Evolutionary conservation across 1,140 invertebrate species (phyloP), one percentile per base, ranked within the genome.

Genomic region (Drosophila ambigua): DNA sequence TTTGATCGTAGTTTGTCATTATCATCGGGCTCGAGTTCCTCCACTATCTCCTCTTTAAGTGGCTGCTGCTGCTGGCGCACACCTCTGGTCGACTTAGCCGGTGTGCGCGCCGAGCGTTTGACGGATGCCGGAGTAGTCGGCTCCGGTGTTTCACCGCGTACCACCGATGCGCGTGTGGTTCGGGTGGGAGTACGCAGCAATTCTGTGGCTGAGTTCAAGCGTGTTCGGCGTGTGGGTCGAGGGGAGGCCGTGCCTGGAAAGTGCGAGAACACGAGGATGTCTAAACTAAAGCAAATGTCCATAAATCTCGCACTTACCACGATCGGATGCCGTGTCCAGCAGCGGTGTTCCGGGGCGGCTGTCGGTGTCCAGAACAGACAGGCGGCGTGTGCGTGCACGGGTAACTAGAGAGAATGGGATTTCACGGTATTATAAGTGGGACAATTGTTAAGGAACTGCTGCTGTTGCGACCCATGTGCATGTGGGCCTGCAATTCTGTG

Each of bases 291-390:
- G 24, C 8, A 11, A 4, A 44, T 23, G 8, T 24, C 16, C 13
- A 6, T 6, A 1, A 48, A 23, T 31, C 31, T 9, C 2, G 8
- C 15, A 72, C 75, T 71, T 54, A 90, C 89, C 73, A 5, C 71
- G 55, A 15, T 85, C 88, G 2, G 67, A 13, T 4, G 66, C 57
- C 7, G 52, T 6, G n/a, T 84, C 71, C 5, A 90, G 24, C 26
- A 66, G 57, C 0, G 90, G 90, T 2, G 90, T 91, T 23, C 45
- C 45, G 2, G 89, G 81, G n/a, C 90, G 73, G 44, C 59, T 82
- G 16, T 87, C 83, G 5, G 68, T 51, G 6, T 90, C 81, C 46
- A 72, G 63, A 41, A 54, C 55, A 28, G 72, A 91, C 58, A 66
- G 49, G 26, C 67, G 79, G 7, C 90, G 81, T 16, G 79, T 75